These are phyloP conservation scores for Equus przewalskii DNA, from an alignment of 2,113 vertebrate genomes.

Conservation along the genomic window DNA sequence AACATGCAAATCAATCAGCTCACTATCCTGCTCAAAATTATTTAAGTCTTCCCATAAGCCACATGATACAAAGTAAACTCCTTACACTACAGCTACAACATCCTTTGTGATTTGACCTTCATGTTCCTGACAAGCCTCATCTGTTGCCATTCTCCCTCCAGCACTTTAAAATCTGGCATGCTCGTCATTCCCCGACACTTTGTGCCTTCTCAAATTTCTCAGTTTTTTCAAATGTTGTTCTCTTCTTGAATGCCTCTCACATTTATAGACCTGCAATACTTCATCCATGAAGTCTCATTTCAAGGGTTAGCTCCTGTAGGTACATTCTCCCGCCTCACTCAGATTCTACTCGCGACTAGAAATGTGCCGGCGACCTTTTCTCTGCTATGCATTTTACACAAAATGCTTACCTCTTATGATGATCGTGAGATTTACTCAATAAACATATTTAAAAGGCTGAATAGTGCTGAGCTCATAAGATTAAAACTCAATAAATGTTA, in stretches of 20 bases:
- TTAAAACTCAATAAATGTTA: neutral
- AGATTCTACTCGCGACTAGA: neutral
- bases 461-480: neutral
- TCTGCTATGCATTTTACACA: neutral
- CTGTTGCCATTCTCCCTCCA: neutral
- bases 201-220: neutral
- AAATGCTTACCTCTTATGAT: neutral
- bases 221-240: neutral
- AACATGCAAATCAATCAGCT: neutral
- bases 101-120: neutral
- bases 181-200: neutral
- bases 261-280: constrained; percentile 19
- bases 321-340: neutral
- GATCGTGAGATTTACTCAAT: neutral
- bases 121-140: neutral
- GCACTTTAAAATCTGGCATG: neutral
- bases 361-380: neutral
- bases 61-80: neutral
- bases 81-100: neutral
- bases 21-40: neutral
- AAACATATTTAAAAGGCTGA: neutral
- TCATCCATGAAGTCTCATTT: constrained; percentile 48
- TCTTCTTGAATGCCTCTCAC: constrained; percentile 42
- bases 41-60: neutral
- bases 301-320: neutral